phyloP scores from a whole-genome alignment of 1,140 invertebrate genomes.

The Samia ricini region DNA sequence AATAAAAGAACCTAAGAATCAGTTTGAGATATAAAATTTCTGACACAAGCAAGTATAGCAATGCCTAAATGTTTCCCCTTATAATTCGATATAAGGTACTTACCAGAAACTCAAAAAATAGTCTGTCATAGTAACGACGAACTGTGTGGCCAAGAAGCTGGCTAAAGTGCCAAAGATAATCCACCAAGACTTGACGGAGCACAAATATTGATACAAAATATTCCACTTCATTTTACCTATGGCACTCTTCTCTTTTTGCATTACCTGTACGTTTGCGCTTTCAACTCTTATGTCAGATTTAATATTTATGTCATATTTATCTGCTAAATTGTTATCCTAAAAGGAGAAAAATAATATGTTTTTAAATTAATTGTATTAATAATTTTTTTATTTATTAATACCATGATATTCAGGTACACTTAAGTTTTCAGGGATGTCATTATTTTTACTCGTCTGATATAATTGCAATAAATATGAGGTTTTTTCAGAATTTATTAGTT shows the following conservation, averaged over 20 bases:
- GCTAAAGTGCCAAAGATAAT: conserved; percentile 79
- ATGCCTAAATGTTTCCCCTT: too few species aligned
- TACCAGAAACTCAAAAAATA: conserved; percentile 90
- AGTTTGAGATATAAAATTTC: too few species aligned
- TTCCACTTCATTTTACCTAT: conserved; percentile 78
- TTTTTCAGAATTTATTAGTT: conserved; percentile 78
- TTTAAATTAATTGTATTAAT: too few species aligned
- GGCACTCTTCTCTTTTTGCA: conserved; percentile 72
- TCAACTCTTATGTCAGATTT: conserved; percentile 21
- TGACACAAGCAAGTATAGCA: too few species aligned
- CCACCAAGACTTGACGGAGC: conserved; percentile 80
- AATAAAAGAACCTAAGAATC: too few species aligned
- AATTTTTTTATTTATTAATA: too few species aligned
- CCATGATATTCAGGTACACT: conserved; percentile 49
- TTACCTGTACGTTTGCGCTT: conserved; percentile 56
- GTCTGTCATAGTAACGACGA: conserved; percentile 84
- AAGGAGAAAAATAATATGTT: neutral
- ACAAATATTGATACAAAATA: conserved; percentile 83
- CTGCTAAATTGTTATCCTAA: neutral
- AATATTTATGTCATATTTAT: neutral
- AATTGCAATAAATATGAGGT: conserved; percentile 82
- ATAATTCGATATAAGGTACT: too few species aligned
- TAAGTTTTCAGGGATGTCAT: conserved; percentile 40
- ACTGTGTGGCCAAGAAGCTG: conserved; percentile 83
- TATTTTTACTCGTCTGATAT: conserved; percentile 63